Percentiles rank a stretch among this genome's conserved stretches.
These are phyloP conservation scores for Platorchestia sp. DNA, from an alignment of 1,140 invertebrate species.

Conservation along the genomic window DNA sequence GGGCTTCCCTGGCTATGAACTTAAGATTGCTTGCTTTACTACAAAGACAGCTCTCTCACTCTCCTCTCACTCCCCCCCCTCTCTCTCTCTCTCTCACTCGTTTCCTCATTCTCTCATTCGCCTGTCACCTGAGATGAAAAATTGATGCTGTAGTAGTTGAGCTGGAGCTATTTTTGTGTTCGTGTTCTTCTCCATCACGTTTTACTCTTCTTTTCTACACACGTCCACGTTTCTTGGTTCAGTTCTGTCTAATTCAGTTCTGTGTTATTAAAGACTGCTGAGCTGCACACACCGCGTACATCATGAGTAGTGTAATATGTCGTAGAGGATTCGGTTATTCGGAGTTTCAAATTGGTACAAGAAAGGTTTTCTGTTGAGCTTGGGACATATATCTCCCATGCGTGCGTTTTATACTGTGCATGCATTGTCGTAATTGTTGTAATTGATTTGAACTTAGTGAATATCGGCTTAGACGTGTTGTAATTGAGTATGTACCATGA, in stretches of 20 bases:
- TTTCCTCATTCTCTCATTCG: not conserved
- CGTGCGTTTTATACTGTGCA: not conserved
- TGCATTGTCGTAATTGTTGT: too few relatives aligned
- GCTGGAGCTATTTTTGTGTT: not conserved
- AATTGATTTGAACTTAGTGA: too few relatives aligned
- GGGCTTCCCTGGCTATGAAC: not conserved
- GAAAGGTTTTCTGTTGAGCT: not conserved
- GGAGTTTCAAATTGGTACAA: not conserved
- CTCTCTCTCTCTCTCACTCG: not conserved
- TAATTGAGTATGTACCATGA: too few relatives aligned
- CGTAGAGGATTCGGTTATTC: not conserved
- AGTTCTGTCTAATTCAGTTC: not conserved
- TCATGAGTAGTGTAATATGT: not conserved
- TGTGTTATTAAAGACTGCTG: not conserved
- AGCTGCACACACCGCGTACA: not conserved
- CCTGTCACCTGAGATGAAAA: slow-evolving; percentile 5
- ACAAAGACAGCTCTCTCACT: not conserved
- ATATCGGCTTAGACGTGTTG: too few relatives aligned
- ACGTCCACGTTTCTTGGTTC: not conserved
- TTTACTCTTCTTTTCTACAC: not conserved
- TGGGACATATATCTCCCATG: not conserved
- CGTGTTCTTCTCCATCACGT: not conserved
- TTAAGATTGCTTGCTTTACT: slow-evolving; percentile 19
- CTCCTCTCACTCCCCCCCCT: not conserved
- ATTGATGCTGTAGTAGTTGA: not conserved